Base-by-base conservation (phyloP, 2,113 vertebrate species). In the Callipepla californica region DNA sequence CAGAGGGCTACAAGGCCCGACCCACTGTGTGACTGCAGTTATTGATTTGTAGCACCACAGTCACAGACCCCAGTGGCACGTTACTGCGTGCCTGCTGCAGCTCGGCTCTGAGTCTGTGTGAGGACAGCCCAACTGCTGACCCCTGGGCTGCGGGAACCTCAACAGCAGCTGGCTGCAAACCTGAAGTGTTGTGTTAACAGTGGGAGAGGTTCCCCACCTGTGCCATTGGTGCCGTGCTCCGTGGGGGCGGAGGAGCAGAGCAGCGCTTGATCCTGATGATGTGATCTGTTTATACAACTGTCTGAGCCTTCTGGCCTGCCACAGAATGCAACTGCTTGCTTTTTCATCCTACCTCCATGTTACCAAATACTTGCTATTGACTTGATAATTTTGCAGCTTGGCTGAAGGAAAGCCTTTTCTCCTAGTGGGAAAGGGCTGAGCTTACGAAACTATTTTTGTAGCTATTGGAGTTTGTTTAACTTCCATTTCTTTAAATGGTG, bases 11-110 rank as follows among this genome's bases (percentile, higher is more conserved):
- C 13, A 15, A 40, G 42, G 47, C 19, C n/a, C 85, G 78, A n/a
- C 3, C n/a, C 14, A 14, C n/a, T 0, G 0, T 42, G 2, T 70
- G 1, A 0, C 18, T 55, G 80, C 59, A 15, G 22, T 4, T 69
- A 14, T 21, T 82, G 58, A 6, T 42, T 34, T 1, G 58, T 5
- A 32, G 48, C 28, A 57, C 0, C 59, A 47, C 44, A 80, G 50
- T 85, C 55, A 11, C 13, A n/a, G 23, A 5, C 8, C 80, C 18
- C 65, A 4, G 17, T 42, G n/a, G 34, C 48, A 13, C 1, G 4
- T 23, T 81, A 7, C 9, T 61, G 38, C 32, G 25, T 59, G 30
- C 17, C 20, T 5, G 12, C 69, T 42, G 18, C 9, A 13, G 53
- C 3, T 40, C 16, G 51, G 51, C 26, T 16, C 26, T 53, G 15